A percentile compares a stretch with the other conserved stretches of the same genome.
These are phyloP conservation scores for Cebus imitator DNA, from an alignment of 2,113 vertebrate species.

Conservation along the genomic window DNA sequence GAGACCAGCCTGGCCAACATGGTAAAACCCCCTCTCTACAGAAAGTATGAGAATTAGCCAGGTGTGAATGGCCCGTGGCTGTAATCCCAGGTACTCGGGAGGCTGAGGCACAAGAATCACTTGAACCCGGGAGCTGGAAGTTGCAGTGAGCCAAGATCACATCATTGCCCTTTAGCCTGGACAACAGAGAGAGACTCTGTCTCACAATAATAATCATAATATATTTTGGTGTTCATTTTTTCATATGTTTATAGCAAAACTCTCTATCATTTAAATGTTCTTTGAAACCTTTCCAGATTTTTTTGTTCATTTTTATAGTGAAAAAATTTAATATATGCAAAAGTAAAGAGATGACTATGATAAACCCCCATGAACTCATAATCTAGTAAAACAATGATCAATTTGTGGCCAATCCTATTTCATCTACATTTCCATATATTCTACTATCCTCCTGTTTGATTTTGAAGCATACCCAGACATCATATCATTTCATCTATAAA, in stretches of 20 bases:
- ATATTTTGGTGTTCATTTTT: background rate
- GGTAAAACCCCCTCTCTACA: too few species aligned
- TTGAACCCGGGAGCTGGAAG: too few species aligned
- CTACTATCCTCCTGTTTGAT: background rate
- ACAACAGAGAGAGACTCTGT: too few species aligned
- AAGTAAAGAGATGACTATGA: background rate
- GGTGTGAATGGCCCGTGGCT: too few species aligned
- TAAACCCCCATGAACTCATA: background rate
- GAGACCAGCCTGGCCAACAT: too few species aligned
- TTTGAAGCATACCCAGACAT: background rate
- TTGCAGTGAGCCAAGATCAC: too few species aligned
- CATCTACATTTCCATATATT: background rate
- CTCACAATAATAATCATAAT: too few species aligned
- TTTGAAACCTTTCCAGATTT: background rate
- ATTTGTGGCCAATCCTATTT: background rate
- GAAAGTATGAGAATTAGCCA: too few species aligned
- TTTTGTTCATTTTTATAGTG: background rate
- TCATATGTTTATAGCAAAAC: background rate
- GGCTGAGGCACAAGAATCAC: too few species aligned
- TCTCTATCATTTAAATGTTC: background rate
- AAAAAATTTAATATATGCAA: background rate
- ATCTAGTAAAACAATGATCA: background rate
- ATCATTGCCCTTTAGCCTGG: too few species aligned
- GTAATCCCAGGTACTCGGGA: too few species aligned
- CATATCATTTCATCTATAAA: background rate